Conservation (phyloP, 2,888 invertebrate species). For the Tricholauxania praeusta region DNA sequence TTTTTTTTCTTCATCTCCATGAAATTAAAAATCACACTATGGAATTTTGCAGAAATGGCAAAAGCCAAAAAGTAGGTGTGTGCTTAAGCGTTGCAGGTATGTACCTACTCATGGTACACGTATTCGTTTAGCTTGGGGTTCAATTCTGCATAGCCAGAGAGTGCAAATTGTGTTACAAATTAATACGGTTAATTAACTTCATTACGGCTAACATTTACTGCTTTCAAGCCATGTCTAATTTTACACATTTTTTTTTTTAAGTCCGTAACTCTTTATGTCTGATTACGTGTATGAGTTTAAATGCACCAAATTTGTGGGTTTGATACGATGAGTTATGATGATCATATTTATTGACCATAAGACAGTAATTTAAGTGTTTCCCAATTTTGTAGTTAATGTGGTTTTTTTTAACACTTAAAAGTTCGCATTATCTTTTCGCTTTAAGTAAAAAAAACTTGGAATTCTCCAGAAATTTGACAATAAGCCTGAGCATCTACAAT, state of each 20-base stretch:
- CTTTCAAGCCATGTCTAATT: neutral
- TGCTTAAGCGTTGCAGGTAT: neutral
- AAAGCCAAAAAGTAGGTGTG: constrained; percentile 25
- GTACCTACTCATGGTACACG: too few species aligned
- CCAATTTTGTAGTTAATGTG: neutral
- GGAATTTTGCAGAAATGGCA: constrained; percentile 23
- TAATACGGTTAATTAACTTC: constrained; percentile 39
- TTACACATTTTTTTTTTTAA: neutral
- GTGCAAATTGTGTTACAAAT: constrained; percentile 32
- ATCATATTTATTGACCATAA: constrained; percentile 1
- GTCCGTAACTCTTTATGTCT: neutral
- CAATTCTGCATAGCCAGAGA: neutral
- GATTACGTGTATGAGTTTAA: neutral
- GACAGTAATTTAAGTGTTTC: neutral
- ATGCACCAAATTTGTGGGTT: neutral
- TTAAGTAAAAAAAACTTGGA: too few species aligned
- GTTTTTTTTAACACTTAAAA: too few species aligned
- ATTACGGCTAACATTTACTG: constrained; percentile 28
- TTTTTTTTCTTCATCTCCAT: too few species aligned
- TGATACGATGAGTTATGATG: neutral
- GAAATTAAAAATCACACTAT: neutral
- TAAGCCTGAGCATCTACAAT: too few species aligned
- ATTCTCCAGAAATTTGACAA: too few species aligned
- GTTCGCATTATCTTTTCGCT: too few species aligned
- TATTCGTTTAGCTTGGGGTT: neutral